Percentiles rank a stretch among this genome's conserved stretches.
phyloP scores from a whole-genome alignment of 2,888 invertebrate species.

The Nasonia oneida region DNA sequence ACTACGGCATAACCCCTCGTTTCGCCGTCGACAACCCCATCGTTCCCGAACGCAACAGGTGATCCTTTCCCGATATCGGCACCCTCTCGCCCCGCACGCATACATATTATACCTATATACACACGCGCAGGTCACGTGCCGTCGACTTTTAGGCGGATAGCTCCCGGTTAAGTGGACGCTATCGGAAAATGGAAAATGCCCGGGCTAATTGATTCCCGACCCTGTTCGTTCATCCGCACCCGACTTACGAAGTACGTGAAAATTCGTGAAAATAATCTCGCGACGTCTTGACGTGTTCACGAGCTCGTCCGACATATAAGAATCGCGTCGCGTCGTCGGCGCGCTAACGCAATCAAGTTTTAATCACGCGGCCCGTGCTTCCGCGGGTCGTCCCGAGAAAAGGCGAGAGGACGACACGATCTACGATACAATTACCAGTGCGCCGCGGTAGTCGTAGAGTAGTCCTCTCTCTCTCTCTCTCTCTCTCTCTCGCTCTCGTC shows the following conservation, averaged over 20 bases:
- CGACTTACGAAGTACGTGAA: neutral
- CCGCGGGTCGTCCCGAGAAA: conserved; percentile 14
- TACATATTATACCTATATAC: neutral
- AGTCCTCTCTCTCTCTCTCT: neutral
- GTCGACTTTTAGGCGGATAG: conserved; percentile 36
- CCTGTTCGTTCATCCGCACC: neutral
- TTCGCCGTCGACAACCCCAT: conserved; percentile 67
- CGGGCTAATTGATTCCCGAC: conserved; percentile 50
- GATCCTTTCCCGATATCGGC: conserved; percentile 78
- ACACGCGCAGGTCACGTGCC: conserved; percentile 24
- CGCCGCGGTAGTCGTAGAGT: conserved; percentile 31
- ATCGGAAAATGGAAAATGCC: conserved; percentile 56
- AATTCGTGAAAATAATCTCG: neutral
- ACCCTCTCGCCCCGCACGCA: neutral
- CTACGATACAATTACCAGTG: conserved; percentile 70
- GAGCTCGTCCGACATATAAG: conserved; percentile 59
- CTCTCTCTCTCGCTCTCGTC: neutral
- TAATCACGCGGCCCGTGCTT: conserved; percentile 68
- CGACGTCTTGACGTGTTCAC: conserved; percentile 27
- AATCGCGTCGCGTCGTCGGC: conserved; percentile 64
- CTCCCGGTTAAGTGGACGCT: conserved; percentile 27
- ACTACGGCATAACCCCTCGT: conserved; percentile 61
- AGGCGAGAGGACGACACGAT: conserved; percentile 64
- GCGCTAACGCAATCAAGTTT: conserved; percentile 72
- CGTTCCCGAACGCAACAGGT: conserved; percentile 77